Conservation (phyloP, 2,797 vertebrate species). For the Sebastes itinus region DNA sequence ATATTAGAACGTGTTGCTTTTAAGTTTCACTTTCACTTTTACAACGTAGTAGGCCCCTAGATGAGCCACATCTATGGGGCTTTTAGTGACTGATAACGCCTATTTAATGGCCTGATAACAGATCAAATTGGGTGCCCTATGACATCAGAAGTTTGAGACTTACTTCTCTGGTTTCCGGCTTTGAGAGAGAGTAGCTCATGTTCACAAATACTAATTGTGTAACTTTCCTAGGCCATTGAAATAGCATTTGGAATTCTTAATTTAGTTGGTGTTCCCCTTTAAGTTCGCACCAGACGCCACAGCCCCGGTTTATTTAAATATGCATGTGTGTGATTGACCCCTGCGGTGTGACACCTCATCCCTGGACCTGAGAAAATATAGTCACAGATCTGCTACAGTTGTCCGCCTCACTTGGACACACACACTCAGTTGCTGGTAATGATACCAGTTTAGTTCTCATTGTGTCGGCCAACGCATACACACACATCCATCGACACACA, state of each 20-base stretch:
- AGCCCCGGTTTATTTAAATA: conserved; percentile 20
- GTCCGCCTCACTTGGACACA: not conserved
- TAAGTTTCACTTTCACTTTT: not conserved
- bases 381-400: conserved; percentile 33
- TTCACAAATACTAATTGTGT: not conserved
- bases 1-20: too few relatives aligned
- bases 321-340: conserved; percentile 24
- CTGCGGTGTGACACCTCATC: conserved; percentile 35
- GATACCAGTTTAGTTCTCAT: conserved; percentile 13
- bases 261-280: not conserved
- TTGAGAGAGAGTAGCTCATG: not conserved
- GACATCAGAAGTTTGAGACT: not conserved
- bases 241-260: not conserved
- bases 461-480: conserved; percentile 8
- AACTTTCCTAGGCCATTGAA: not conserved
- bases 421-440: not conserved
- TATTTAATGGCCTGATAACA: not conserved
- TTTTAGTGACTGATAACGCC: too few relatives aligned
- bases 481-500: conserved; percentile 18
- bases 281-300: conserved; percentile 16
- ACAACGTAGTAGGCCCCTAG: not conserved
- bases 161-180: not conserved
- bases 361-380: conserved; percentile 35
- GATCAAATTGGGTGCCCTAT: not conserved
- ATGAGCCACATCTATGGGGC: not conserved